Percentiles rank a stretch among this genome's conserved stretches.
Evolutionary conservation across 2,797 vertebrate genomes (phyloP).

Genomic region (Simalia tracyae): DNA sequence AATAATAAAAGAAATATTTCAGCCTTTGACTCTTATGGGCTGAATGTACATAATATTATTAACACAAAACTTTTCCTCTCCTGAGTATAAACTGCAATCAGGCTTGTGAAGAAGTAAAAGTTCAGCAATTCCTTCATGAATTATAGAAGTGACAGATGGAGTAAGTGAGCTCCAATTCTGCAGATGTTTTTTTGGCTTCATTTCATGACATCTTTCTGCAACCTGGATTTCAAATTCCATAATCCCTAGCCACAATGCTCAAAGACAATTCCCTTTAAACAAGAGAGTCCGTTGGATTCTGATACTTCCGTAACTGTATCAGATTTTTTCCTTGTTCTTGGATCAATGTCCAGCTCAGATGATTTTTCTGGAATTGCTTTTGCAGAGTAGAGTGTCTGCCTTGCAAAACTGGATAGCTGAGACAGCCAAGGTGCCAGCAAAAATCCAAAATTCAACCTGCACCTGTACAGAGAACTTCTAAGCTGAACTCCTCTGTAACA

Average conservation of each 20-base stretch:
- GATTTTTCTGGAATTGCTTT: not conserved
- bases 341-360: not conserved
- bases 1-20: slow-evolving; percentile 82
- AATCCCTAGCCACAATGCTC: not conserved
- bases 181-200: not conserved
- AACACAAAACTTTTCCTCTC: slow-evolving; percentile 28
- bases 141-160: accelerated
- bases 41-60: slow-evolving; percentile 63
- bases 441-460: not conserved
- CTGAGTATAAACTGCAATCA: slow-evolving; percentile 24
- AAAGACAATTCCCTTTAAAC: not conserved
- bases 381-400: not conserved
- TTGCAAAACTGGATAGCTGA: not conserved
- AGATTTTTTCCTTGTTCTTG: not conserved
- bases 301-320: not conserved
- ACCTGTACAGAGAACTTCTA: not conserved
- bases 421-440: not conserved
- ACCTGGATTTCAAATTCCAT: not conserved
- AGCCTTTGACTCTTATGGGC: slow-evolving; percentile 79
- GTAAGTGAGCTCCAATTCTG: slow-evolving; percentile 11
- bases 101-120: slow-evolving; percentile 23
- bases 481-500: not conserved
- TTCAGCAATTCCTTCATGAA: accelerated
- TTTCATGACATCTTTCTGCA: too few species aligned
- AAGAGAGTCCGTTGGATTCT: not conserved